Evolutionary conservation across 1,140 invertebrate species (phyloP), one percentile per base, ranked within the genome.

Genomic region (Oryctes rhinoceros): DNA sequence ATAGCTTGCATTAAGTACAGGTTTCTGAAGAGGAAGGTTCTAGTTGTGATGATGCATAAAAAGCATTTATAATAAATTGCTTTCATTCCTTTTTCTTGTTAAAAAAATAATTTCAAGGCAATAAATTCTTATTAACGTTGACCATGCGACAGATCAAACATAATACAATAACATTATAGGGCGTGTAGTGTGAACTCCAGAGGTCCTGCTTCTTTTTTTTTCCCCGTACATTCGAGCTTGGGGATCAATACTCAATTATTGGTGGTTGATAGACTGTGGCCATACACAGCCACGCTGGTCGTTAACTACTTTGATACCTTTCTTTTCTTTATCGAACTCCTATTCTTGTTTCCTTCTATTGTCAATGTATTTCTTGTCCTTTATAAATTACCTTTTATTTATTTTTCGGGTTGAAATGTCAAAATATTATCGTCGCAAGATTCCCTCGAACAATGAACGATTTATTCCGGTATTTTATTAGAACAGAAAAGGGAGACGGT

Each of bases 221-320:
- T 53, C 62, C 59, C 76, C 24, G 67, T 76, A 80, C 75, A 76
- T 78, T 80, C 39, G 75, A 76, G 75, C 13, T 77, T 59, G 78
- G 75, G 77, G 49, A 83, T 83, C 82, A 83, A 83, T 83, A 83
- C 82, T 83, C 82, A 83, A 83, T 83, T 83, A 83, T 83, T 83
- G 82, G 80, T 74, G 79, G 78, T 82, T 82, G 82, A 82, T 82
- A 81, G 82, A 82, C 80, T 81, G 82, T 80, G 80, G 80, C 75
- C 78, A 81, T 74, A 78, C 81, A 79, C 83, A 83, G 82, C 82
- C 82, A 82, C 84, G 83, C 82, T 84, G 82, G 83, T 83, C 81
- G 82, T 84, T 84, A 84, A 80, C 83, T 79, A 81, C 84, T 80
- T 81, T 82, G 74, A 67, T 24, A 67, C 48, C 53, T 80, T 71